Percentiles rank a stretch among this genome's conserved stretches.
Conservation (phyloP, 1,140 invertebrate genomes). For the Apolygus lucorum region DNA sequence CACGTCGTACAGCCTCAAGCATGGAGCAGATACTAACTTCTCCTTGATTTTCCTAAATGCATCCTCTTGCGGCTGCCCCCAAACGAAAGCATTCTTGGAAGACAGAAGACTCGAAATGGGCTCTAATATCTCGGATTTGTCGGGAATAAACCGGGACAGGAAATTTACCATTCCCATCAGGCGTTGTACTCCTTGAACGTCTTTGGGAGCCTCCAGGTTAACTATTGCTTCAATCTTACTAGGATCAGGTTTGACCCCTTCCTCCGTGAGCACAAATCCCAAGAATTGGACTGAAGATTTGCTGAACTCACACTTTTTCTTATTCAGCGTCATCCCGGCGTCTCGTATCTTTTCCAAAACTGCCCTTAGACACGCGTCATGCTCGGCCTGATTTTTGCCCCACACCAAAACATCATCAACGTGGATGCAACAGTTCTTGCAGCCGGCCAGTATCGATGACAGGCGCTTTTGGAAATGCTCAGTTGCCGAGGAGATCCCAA, state of each 20-base stretch:
- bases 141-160: not conserved
- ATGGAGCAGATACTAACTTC: not conserved
- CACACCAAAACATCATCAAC: slow-evolving; percentile 36
- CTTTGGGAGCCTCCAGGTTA: slow-evolving; percentile 28
- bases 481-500: not conserved
- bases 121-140: not conserved
- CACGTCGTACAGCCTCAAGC: not conserved
- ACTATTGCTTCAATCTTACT: slow-evolving; percentile 37
- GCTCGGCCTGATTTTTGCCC: slow-evolving; percentile 24
- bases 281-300: slow-evolving; percentile 35
- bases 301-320: slow-evolving; percentile 34
- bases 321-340: slow-evolving; percentile 26
- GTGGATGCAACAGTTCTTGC: not conserved
- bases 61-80: not conserved
- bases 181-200: not conserved
- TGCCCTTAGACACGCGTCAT: slow-evolving; percentile 32
- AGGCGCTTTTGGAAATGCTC: not conserved
- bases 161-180: not conserved
- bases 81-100: not conserved
- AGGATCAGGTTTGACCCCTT: slow-evolving; percentile 35
- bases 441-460: not conserved
- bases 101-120: not conserved
- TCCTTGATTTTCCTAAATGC: not conserved
- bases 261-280: slow-evolving; percentile 37
- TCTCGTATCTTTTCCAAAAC: slow-evolving; percentile 28